These are phyloP conservation scores for Anseranas semipalmata DNA, from an alignment of 2,113 vertebrate species.

Conservation along the genomic window DNA sequence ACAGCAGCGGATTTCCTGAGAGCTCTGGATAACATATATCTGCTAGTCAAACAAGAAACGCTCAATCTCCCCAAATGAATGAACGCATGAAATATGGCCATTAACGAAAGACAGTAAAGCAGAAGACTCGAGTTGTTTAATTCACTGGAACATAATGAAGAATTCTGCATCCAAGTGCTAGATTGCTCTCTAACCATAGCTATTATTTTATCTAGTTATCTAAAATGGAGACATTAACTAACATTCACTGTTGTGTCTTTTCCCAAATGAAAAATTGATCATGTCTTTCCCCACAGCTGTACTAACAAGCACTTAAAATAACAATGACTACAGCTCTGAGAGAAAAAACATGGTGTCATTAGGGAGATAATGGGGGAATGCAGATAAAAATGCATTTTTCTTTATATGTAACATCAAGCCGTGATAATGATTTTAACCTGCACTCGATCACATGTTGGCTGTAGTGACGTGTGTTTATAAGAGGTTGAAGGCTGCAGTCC, in stretches of 20 bases:
- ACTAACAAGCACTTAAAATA: constrained; percentile 69
- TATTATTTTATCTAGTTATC: constrained; percentile 35
- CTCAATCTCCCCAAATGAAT: neutral
- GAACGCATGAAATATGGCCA: neutral
- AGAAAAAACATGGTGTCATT: constrained; percentile 36
- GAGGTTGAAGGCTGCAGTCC: constrained; percentile 41
- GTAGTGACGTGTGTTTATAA: constrained; percentile 51
- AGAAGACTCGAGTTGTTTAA: neutral
- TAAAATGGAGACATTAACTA: constrained; percentile 34
- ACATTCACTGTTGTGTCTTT: constrained; percentile 18
- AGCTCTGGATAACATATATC: neutral
- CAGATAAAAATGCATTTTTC: constrained; percentile 69
- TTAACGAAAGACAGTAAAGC: neutral
- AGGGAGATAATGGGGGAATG: constrained; percentile 56
- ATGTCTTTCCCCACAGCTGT: constrained; percentile 49
- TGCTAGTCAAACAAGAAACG: neutral
- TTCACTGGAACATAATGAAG: neutral
- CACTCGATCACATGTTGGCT: constrained; percentile 33
- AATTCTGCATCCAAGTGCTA: neutral
- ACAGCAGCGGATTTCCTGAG: neutral
- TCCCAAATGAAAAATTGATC: constrained; percentile 55
- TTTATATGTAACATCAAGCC: constrained; percentile 52
- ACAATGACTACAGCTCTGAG: constrained; percentile 41
- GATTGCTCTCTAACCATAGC: neutral
- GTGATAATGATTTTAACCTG: constrained; percentile 66